Evolutionary conservation across 1,140 invertebrate species (phyloP), one percentile per base, ranked within the genome.

Genomic region (Bombus balteatus): DNA sequence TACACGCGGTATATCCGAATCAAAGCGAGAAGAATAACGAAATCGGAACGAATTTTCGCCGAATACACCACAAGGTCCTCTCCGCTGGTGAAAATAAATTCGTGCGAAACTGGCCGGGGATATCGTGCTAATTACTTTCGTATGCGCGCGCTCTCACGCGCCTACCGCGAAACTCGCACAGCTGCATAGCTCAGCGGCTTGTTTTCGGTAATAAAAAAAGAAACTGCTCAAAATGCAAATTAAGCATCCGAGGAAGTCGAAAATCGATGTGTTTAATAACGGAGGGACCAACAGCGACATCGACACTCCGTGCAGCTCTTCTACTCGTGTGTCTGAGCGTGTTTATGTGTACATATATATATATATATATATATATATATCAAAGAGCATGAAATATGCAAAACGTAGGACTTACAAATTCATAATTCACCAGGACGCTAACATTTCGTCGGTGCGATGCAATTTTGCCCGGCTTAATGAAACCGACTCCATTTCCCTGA

Each of bases 211-310:
- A 77, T 57, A 83, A 83, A 83, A 77, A 83, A 83, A 5, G 34
- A 83, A 77, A 22, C 81, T 68, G 73, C 28, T 83, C 76, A 83
- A 83, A 83, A 83, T 83, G 81, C 81, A 83, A 83, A 83, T 83
- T 68, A 77, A 83, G 70, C 43, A 77, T 37, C 62, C 43, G 59
- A 68, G 73, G 18, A 83, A 68, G 59, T 57, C 34, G 81, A 83
- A 83, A 83, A 83, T 83, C 73, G 73, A 75, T 70, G 53, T 53
- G 81, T 70, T 83, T 83, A 77, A 83, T 83, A 77, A 77, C 18
- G 34, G 18, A 77, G 43, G 10, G 18, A 41, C 28, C 34, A 47
- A 34, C 41, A 0, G 18, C 13, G 0, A 66, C 32, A 57, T 83
- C 81, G 28, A 83, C 76, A 65, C 37, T 5, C 37, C 25, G 2